Evolutionary conservation across 23 tunicate species (phyloP).

Genomic region (Clavelina lepadiformis): DNA sequence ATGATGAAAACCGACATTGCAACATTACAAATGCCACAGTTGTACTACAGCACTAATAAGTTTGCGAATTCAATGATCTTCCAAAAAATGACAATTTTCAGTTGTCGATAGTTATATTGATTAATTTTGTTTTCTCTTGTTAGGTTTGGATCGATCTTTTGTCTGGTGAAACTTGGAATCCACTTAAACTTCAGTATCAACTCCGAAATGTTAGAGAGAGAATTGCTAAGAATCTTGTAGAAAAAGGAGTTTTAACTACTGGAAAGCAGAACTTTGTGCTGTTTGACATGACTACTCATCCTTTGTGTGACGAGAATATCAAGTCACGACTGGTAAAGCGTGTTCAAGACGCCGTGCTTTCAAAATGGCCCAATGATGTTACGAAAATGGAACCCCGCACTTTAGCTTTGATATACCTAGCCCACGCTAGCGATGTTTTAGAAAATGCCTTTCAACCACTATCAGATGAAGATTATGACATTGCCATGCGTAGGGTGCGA

Average conservation of each 20-base stretch:
- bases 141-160: constrained; percentile 97
- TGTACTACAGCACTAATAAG: too few relatives aligned
- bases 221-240: constrained; percentile 96
- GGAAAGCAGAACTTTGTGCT: constrained; percentile 96
- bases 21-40: too few relatives aligned
- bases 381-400: constrained; percentile 91
- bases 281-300: constrained; percentile 99
- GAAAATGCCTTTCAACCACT: constrained; percentile 98
- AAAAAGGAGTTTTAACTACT: constrained; percentile 95
- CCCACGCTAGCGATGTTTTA: constrained; percentile 97
- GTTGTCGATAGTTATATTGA: too few relatives aligned
- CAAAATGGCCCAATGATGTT: constrained; percentile 99
- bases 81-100: too few relatives aligned
- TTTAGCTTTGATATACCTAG: constrained; percentile 91
- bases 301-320: constrained; percentile 64
- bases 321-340: constrained; percentile 78
- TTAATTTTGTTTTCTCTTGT: neutral
- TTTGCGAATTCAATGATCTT: too few relatives aligned
- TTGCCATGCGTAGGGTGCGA: constrained; percentile 96
- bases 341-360: constrained; percentile 95
- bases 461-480: constrained; percentile 97
- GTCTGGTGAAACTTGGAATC: constrained; percentile 99
- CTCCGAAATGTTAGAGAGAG: constrained; percentile 95
- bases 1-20: too few relatives aligned
- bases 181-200: constrained; percentile 90